A percentile compares a stretch with the other conserved stretches of the same genome.
These are phyloP conservation scores for Zaprionus ghesquierei DNA, from an alignment of 1,140 invertebrate species.

Conservation along the genomic window DNA sequence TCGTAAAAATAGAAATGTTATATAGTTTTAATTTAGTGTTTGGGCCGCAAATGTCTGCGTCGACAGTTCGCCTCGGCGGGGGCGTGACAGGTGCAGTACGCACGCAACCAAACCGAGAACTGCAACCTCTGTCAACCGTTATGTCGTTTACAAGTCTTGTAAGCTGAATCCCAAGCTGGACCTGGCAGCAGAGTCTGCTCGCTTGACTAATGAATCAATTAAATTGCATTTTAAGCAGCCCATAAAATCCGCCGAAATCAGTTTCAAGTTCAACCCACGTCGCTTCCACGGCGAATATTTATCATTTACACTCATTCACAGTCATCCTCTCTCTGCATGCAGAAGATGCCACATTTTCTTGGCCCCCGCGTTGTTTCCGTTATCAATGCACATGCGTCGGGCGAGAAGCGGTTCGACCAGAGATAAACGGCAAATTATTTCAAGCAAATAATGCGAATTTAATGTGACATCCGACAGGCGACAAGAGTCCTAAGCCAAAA, in stretches of 20 bases:
- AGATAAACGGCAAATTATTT: slow-evolving; percentile 73
- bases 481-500: slow-evolving; percentile 50
- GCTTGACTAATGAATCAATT: slow-evolving; percentile 73
- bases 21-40: slow-evolving; percentile 57
- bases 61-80: slow-evolving; percentile 48
- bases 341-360: not conserved
- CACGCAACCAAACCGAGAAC: not conserved
- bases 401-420: slow-evolving; percentile 4
- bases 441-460: slow-evolving; percentile 76
- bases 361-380: not conserved
- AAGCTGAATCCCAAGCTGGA: slow-evolving; percentile 32
- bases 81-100: slow-evolving; percentile 57
- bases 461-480: slow-evolving; percentile 74
- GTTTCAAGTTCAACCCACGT: slow-evolving; percentile 15
- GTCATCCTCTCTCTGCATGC: not conserved
- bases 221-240: slow-evolving; percentile 53
- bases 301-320: slow-evolving; percentile 17
- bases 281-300: slow-evolving; percentile 27
- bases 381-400: slow-evolving; percentile 46
- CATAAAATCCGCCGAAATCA: slow-evolving; percentile 27
- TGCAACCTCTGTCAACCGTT: not conserved
- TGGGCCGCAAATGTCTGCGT: slow-evolving; percentile 63
- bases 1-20: slow-evolving; percentile 78
- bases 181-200: slow-evolving; percentile 31
- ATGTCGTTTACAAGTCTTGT: not conserved